Base-by-base conservation (phyloP, 2,888 invertebrate species). In the Idaea aversata region DNA sequence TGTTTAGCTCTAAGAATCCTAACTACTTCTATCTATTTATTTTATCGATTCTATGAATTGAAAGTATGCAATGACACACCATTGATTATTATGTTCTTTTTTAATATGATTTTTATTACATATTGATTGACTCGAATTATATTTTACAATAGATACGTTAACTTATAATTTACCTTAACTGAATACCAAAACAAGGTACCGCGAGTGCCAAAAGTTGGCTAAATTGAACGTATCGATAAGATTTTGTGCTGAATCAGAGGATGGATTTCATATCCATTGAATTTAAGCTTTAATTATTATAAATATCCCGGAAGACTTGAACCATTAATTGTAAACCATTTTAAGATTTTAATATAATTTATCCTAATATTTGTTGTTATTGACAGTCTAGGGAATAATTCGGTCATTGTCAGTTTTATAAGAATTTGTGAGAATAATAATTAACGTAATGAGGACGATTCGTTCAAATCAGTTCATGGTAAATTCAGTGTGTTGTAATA, bases 231-330 rank as follows among this genome's bases (percentile, higher is more conserved):
- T 83, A 82, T 77, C 73, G 69, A 79, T 85, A 85, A 84, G 85
- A 72, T 80, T 85, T 86, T 84, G 75, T 79, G 85, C 86, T 83
- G 77, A 78, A 75, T 83, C 81, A 84, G 75, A 73, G 77, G 76
- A 82, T 86, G 87, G 84, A 82, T 77, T 76, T 80, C 75, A 76
- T 82, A 86, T 86, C 86, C 85, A 88, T 86, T 83, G 84, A 86
- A 88, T 88, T 90, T 90, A 89, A 93, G 92, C 92, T 93, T 93
- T 93, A 93, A 93, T 90, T 91, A 92, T 89, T 84, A 86, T 90
- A 89, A 47, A 90, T 88, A 87, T 87, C 82, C 85, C 75, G 82
- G 84, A 87, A 85, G 86, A 88, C 85, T 87, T 82, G 73, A 79
- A 76, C 72, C 74, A 78, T 80, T 79, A 74, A 75, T 75, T 72